Percentiles rank a stretch among this genome's conserved stretches.
These are phyloP conservation scores for Eueremaeus valkanovi DNA, from an alignment of 2,888 invertebrate genomes.

Conservation along the genomic window DNA sequence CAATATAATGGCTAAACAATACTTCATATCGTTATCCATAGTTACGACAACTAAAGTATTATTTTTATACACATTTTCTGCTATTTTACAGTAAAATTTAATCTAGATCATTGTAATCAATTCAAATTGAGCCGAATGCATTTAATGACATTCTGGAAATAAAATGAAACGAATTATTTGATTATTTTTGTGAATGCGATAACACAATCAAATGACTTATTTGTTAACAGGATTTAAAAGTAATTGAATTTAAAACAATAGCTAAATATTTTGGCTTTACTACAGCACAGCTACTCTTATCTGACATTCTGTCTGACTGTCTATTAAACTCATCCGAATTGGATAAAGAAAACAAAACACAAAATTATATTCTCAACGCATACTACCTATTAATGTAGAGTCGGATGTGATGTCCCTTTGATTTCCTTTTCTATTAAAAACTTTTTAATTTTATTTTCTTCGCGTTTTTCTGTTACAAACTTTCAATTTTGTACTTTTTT, in stretches of 20 bases:
- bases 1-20: not conserved
- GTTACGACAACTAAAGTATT: not conserved
- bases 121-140: too few species aligned
- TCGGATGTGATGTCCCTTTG: slow-evolving; percentile 17
- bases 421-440: slow-evolving; percentile 10
- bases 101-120: too few species aligned
- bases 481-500: not conserved
- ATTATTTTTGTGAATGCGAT: too few species aligned
- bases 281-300: not conserved
- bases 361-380: too few species aligned
- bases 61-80: too few species aligned
- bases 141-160: too few species aligned
- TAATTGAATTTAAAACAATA: slow-evolving; percentile 13
- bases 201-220: too few species aligned
- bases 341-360: not conserved
- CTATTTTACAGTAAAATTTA: too few species aligned
- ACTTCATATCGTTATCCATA: not conserved
- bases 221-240: too few species aligned
- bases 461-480: not conserved
- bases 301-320: not conserved
- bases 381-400: not conserved
- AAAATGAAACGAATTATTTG: too few species aligned
- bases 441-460: not conserved
- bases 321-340: slow-evolving; percentile 15
- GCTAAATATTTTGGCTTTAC: not conserved